Evolutionary conservation across 1,140 invertebrate genomes (phyloP).

Genomic region (Eurosta solidaginis): DNA sequence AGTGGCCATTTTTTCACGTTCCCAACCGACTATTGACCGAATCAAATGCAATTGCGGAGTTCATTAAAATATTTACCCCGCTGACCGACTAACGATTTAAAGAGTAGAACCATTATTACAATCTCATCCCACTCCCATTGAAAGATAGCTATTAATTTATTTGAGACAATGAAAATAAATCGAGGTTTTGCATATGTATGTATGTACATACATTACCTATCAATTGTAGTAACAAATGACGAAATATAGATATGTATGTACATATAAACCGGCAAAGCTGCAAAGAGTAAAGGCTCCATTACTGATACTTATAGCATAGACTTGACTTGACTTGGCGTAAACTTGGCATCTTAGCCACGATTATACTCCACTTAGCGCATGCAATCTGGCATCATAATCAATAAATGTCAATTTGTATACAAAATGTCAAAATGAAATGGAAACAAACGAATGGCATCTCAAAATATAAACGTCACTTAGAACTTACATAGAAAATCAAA

Average conservation of each 20-base stretch:
- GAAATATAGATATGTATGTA: neutral
- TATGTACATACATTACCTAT: neutral
- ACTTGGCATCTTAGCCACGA: too few species aligned
- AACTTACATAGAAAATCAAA: too few species aligned
- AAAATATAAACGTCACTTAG: too few species aligned
- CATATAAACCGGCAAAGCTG: too few species aligned
- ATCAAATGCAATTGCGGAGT: neutral
- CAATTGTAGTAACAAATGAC: neutral
- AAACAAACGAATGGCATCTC: too few species aligned
- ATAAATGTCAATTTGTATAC: too few species aligned
- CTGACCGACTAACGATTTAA: neutral
- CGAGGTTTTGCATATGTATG: neutral
- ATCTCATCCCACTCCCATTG: neutral
- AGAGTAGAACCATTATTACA: neutral
- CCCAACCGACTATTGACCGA: neutral
- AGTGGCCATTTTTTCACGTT: neutral
- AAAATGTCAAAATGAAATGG: too few species aligned
- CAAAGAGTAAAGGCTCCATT: too few species aligned
- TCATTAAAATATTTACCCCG: neutral
- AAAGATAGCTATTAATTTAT: neutral
- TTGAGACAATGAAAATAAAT: neutral
- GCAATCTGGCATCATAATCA: too few species aligned
- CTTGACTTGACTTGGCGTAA: too few species aligned
- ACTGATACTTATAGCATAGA: too few species aligned
- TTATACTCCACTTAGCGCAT: too few species aligned